A percentile compares a stretch with the other conserved stretches of the same genome.
phyloP scores from a whole-genome alignment of 2,888 invertebrate species.

The Copidosoma aretas region DNA sequence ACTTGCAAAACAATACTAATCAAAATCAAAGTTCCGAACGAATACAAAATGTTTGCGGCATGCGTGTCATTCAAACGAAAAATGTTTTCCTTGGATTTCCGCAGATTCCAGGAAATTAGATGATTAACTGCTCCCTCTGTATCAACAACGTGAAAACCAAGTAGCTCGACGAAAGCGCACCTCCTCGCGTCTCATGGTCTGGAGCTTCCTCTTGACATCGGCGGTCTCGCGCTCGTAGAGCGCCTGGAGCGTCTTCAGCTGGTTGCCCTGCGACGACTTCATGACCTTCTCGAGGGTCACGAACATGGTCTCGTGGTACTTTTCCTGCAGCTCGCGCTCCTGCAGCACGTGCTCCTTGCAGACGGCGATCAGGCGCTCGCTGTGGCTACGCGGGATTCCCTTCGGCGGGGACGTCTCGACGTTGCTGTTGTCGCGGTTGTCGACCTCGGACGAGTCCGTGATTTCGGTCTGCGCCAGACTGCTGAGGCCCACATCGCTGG shows the following conservation, averaged over 20 bases:
- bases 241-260: conserved; percentile 78
- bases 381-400: conserved; percentile 69
- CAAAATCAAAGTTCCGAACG: too few species aligned
- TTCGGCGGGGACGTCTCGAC: conserved; percentile 61
- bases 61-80: too few species aligned
- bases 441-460: conserved; percentile 63
- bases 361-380: conserved; percentile 70
- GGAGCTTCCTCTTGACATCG: conserved; percentile 81
- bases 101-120: not conserved
- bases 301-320: conserved; percentile 83
- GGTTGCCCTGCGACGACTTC: conserved; percentile 77
- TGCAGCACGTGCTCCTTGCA: conserved; percentile 74
- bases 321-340: conserved; percentile 79
- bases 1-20: too few species aligned
- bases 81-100: too few species aligned
- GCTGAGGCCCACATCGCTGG: conserved; percentile 55
- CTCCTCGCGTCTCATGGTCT: conserved; percentile 84
- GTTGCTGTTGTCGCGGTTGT: conserved; percentile 58
- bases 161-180: too few species aligned
- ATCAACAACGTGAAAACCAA: too few species aligned
- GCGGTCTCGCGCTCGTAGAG: conserved; percentile 75
- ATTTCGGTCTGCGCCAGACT: conserved; percentile 57
- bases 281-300: conserved; percentile 81
- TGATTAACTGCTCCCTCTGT: not conserved
- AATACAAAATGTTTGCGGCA: too few species aligned